Evolutionary conservation across 2,888 invertebrate species (phyloP).

Genomic region (Carpatolechia fugitivella): DNA sequence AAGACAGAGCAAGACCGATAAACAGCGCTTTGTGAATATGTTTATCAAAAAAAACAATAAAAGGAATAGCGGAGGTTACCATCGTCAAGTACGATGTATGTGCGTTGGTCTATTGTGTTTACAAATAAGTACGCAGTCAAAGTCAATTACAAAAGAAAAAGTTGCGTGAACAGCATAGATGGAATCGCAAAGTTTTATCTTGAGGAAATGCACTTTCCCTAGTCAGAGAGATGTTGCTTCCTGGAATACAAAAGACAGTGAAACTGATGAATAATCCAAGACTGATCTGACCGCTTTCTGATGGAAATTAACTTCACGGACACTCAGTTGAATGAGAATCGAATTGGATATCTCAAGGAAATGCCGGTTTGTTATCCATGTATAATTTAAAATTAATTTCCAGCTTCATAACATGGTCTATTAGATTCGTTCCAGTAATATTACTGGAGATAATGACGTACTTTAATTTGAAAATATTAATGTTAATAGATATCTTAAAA

Average conservation of each 20-base stretch:
- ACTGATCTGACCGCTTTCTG: conserved; percentile 50
- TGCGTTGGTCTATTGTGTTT: not conserved
- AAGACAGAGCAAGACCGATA: too few relatives aligned
- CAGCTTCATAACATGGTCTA: conserved; percentile 6
- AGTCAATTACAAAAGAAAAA: conserved; percentile 8
- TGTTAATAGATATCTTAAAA: not conserved
- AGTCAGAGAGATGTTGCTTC: conserved; percentile 30
- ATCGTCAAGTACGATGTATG: too few relatives aligned
- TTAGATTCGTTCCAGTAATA: conserved; percentile 7
- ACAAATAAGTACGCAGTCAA: not conserved
- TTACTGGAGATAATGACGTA: not conserved
- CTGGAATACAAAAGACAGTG: conserved; percentile 66
- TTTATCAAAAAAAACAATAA: too few relatives aligned
- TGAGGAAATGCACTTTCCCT: conserved; percentile 51
- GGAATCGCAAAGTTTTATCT: conserved; percentile 25
- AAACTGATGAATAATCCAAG: conserved; percentile 43
- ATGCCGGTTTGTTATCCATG: not conserved
- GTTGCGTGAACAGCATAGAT: conserved; percentile 20
- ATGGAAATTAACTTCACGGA: conserved; percentile 29
- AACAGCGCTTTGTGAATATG: too few relatives aligned
- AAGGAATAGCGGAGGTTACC: too few relatives aligned
- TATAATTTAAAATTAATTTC: conserved; percentile 11
- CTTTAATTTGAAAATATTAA: not conserved
- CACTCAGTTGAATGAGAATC: conserved; percentile 38
- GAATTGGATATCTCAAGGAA: conserved; percentile 18